These are phyloP conservation scores for Limonius californicus DNA, from an alignment of 1,140 invertebrate species.

Conservation along the genomic window DNA sequence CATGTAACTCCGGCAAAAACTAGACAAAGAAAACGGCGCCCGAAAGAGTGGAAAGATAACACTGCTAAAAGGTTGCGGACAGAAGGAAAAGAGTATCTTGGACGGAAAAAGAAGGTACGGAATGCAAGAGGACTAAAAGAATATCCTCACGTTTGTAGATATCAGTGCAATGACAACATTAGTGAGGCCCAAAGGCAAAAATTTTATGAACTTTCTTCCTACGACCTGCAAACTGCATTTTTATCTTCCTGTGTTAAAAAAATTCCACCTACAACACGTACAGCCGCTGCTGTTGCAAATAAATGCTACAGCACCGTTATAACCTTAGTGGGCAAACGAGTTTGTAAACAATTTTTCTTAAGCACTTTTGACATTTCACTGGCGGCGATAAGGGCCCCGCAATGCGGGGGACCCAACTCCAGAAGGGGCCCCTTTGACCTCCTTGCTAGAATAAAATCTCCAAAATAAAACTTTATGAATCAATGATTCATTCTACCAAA, in stretches of 20 bases:
- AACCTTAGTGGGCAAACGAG: background rate
- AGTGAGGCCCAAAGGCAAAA: background rate
- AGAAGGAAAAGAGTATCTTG: constrained; percentile 2
- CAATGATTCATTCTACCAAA: no score
- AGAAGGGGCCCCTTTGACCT: no score
- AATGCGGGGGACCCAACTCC: no score
- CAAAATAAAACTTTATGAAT: no score
- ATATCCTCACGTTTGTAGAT: background rate
- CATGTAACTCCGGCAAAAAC: constrained; percentile 9
- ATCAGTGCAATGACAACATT: background rate
- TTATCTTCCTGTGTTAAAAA: constrained; percentile 12
- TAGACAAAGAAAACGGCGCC: background rate
- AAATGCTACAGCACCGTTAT: constrained; percentile 13
- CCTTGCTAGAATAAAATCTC: no score
- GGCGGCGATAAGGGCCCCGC: no score
- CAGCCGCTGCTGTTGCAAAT: background rate
- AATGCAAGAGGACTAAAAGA: background rate
- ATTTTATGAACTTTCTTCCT: background rate
- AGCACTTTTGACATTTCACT: background rate
- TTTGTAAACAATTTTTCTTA: background rate
- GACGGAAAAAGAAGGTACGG: background rate
- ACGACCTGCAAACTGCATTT: background rate
- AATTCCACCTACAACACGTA: background rate
- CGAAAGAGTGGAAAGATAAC: background rate
- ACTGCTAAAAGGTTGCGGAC: constrained; percentile 6